Percentiles rank a stretch among this genome's conserved stretches.
These are phyloP conservation scores for Aptenodytes patagonicus DNA, from an alignment of 2,113 vertebrate species.

Conservation along the genomic window DNA sequence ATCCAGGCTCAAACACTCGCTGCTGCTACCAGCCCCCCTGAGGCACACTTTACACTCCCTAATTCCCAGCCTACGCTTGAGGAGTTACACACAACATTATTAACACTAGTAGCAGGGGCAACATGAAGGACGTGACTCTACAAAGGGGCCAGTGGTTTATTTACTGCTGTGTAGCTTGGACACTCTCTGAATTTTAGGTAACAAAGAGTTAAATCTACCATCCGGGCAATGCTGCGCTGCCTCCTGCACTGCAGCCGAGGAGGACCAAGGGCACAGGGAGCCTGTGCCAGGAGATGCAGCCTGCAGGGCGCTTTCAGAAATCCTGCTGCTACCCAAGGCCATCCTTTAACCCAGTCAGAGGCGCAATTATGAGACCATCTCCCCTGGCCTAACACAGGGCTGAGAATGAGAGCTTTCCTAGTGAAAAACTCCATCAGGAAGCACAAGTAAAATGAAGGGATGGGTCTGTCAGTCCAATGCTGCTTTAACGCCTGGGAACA, in stretches of 20 bases:
- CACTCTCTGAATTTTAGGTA: neutral
- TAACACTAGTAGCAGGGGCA: neutral
- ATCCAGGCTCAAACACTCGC: neutral
- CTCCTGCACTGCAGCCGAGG: neutral
- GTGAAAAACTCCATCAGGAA: neutral
- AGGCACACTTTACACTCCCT: neutral
- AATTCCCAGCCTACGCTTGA: neutral
- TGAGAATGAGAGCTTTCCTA: neutral
- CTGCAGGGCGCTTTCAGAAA: neutral
- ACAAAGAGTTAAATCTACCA: neutral
- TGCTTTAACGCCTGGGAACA: neutral
- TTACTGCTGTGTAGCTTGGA: neutral
- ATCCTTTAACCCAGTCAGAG: neutral
- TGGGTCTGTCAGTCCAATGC: fast-evolving
- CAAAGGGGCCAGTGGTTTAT: neutral
- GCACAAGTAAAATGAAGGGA: neutral
- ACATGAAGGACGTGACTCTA: neutral
- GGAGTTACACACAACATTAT: neutral
- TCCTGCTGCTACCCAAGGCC: neutral
- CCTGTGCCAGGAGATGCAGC: neutral
- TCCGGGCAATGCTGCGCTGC: neutral
- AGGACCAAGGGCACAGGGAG: neutral
- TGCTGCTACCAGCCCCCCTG: neutral
- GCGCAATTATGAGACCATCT: neutral
- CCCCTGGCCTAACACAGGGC: neutral